phyloP scores from a whole-genome alignment of 1,140 invertebrate species.

The Habropoda laboriosa region DNA sequence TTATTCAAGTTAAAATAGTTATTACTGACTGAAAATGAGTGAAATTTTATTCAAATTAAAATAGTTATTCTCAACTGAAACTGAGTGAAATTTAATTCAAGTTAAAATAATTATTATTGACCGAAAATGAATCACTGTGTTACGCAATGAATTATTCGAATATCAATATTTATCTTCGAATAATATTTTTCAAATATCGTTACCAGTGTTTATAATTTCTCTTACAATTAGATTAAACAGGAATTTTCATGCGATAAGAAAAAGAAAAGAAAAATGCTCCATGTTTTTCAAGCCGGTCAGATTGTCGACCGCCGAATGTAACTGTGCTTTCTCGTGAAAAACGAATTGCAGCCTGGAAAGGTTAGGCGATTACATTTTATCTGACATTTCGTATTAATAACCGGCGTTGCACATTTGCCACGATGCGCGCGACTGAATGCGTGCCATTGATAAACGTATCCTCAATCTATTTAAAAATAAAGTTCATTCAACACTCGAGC shows the following conservation, averaged over 20 bases:
- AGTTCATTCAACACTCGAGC: not conserved
- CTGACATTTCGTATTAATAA: constrained; percentile 45
- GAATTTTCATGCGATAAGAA: too few relatives aligned
- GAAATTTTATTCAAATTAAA: too few relatives aligned
- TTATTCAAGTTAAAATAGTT: too few relatives aligned
- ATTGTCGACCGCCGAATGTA: not conserved
- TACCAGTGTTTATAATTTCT: too few relatives aligned
- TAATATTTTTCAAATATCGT: not conserved
- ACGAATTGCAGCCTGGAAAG: constrained; percentile 19
- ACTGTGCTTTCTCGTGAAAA: not conserved
- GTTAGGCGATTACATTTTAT: constrained; percentile 37
- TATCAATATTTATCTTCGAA: not conserved
- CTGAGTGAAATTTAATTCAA: too few relatives aligned
- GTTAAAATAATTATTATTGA: too few relatives aligned
- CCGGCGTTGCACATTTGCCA: constrained; percentile 14
- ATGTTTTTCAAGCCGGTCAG: not conserved
- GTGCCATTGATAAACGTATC: constrained; percentile 30
- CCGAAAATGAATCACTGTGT: too few relatives aligned
- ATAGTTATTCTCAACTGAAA: too few relatives aligned
- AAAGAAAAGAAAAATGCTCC: not conserved
- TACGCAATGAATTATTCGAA: not conserved
- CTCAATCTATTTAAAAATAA: not conserved
- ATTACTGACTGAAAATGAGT: too few relatives aligned
- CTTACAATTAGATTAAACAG: too few relatives aligned
- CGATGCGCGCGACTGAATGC: constrained; percentile 11